phyloP scores from a whole-genome alignment of 2,797 vertebrate genomes.

The Protosalanx chinensis region DNA sequence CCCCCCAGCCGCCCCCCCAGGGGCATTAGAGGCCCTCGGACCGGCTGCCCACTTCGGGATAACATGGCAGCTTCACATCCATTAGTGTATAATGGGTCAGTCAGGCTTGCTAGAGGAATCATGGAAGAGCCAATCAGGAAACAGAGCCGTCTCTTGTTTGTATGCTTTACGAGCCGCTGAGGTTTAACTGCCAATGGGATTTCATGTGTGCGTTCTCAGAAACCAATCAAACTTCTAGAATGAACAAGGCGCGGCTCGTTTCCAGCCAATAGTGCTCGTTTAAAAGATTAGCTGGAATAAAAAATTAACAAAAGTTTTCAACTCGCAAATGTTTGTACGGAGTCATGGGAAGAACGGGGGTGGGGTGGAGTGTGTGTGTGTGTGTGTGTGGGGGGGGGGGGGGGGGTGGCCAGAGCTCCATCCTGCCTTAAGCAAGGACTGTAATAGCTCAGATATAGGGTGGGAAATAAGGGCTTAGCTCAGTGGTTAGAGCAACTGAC shows the following conservation, averaged over 20 bases:
- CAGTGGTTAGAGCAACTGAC: too few relatives aligned
- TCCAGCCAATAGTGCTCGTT: constrained; percentile 26
- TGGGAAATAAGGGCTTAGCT: background rate
- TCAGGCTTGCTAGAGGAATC: constrained; percentile 41
- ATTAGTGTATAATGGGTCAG: constrained; percentile 69
- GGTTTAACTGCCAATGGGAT: constrained; percentile 57
- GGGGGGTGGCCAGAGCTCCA: background rate
- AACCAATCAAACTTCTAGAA: background rate
- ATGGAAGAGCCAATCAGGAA: constrained; percentile 36
- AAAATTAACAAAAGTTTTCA: constrained; percentile 23
- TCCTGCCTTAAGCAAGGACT: too few relatives aligned
- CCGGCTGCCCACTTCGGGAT: constrained; percentile 57
- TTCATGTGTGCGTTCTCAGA: constrained; percentile 53
- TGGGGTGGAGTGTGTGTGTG: too few relatives aligned
- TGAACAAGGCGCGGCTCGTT: constrained; percentile 38
- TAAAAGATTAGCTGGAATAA: constrained; percentile 21
- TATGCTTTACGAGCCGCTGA: constrained; percentile 64
- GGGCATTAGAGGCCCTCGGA: constrained; percentile 14
- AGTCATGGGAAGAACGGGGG: constrained; percentile 2
- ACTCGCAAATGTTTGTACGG: constrained; percentile 11
- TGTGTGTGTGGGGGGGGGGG: background rate
- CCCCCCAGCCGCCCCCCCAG: too few relatives aligned
- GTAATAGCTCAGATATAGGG: too few relatives aligned
- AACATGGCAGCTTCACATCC: constrained; percentile 54
- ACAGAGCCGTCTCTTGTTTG: constrained; percentile 65